Evolutionary conservation across 2,888 invertebrate genomes (phyloP).

Genomic region (Dorcus hopei): DNA sequence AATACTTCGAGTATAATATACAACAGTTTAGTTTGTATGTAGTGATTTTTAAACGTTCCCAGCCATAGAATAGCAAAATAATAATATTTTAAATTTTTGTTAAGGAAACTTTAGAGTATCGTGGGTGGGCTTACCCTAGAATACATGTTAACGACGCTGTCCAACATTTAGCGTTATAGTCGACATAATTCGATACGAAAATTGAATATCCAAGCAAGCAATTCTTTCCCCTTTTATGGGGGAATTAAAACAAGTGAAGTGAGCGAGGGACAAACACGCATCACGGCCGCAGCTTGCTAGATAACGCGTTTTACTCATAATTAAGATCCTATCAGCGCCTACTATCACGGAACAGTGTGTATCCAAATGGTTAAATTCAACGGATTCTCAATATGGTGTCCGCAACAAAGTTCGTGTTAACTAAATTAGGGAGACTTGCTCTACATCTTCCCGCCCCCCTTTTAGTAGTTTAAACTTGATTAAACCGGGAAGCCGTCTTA

Average conservation of each 20-base stretch:
- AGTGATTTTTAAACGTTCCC: too few species aligned
- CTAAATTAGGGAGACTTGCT: conserved; percentile 15
- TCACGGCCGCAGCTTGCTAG: conserved; percentile 46
- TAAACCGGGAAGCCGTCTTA: not conserved
- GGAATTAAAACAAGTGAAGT: conserved; percentile 36
- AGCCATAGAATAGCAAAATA: too few species aligned
- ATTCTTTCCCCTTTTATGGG: not conserved
- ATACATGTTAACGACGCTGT: too few species aligned
- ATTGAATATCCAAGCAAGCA: not conserved
- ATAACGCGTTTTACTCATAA: conserved; percentile 52
- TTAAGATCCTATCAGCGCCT: conserved; percentile 47
- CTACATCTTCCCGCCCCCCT: not conserved
- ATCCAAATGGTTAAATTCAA: conserved; percentile 43
- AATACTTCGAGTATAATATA: too few species aligned
- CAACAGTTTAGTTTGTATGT: too few species aligned
- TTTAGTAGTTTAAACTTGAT: not conserved
- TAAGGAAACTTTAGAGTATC: too few species aligned
- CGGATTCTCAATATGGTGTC: conserved; percentile 48
- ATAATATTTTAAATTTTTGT: too few species aligned
- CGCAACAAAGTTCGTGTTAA: conserved; percentile 22
- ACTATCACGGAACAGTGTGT: conserved; percentile 44
- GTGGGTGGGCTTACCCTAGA: too few species aligned
- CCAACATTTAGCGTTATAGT: too few species aligned
- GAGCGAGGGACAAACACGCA: conserved; percentile 45
- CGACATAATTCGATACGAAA: not conserved